Evolutionary conservation across 2,797 vertebrate genomes (phyloP).

Genomic region (Cheirogaleus major): DNA sequence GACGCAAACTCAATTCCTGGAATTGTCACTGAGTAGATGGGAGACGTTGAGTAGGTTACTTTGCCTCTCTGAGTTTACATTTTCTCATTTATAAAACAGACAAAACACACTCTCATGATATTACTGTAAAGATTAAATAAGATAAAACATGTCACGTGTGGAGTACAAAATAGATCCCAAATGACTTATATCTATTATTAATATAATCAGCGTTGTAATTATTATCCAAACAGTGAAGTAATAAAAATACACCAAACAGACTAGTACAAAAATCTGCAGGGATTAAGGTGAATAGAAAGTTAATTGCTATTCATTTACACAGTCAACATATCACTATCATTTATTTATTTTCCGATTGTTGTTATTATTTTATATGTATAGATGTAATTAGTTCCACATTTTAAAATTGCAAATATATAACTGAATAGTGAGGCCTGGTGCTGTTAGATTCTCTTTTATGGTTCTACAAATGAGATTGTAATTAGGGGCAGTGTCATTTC

Average conservation of each 20-base stretch:
- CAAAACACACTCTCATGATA: background rate
- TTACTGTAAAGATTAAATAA: background rate
- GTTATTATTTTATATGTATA: background rate
- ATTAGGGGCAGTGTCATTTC: background rate
- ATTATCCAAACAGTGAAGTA: background rate
- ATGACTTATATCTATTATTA: background rate
- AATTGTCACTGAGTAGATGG: background rate
- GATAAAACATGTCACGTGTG: background rate
- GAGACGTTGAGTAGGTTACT: background rate
- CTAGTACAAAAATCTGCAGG: background rate
- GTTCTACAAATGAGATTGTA: background rate
- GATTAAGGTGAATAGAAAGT: background rate
- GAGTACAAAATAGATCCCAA: background rate
- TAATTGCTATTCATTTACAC: background rate
- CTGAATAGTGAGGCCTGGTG: background rate
- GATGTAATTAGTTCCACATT: background rate
- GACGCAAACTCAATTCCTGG: background rate
- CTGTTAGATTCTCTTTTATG: background rate
- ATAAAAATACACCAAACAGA: background rate
- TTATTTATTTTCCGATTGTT: constrained; percentile 9
- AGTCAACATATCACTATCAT: background rate
- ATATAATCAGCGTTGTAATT: background rate
- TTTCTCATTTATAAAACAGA: background rate
- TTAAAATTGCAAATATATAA: background rate
- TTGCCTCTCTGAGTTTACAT: background rate